These are phyloP conservation scores for Drosophila sechellia DNA, from an alignment of 1,140 invertebrate genomes.

Conservation along the genomic window DNA sequence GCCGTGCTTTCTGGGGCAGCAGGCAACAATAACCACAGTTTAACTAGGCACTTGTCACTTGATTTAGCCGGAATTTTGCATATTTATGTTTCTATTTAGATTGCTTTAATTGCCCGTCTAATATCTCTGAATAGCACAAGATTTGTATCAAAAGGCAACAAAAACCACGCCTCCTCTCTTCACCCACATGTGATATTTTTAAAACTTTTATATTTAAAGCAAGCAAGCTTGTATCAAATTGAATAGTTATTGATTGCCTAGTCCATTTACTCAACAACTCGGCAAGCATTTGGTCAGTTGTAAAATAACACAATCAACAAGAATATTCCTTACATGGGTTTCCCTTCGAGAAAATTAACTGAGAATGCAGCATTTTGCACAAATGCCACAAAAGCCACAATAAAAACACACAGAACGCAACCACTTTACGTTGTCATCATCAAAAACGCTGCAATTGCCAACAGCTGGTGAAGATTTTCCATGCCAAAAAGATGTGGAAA, in stretches of 20 bases:
- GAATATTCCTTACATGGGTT: conserved; percentile 67
- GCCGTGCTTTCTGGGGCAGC: conserved; percentile 10
- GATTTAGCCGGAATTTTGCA: neutral
- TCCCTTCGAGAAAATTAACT: conserved; percentile 73
- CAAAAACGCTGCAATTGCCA: conserved; percentile 56
- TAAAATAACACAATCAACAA: conserved; percentile 33
- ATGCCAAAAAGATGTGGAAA: conserved; percentile 5
- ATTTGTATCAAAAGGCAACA: neutral
- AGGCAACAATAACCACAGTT: conserved; percentile 8
- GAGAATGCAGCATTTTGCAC: conserved; percentile 40
- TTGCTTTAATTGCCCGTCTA: no score
- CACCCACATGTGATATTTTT: no score
- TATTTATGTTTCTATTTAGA: neutral
- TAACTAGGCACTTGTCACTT: conserved; percentile 7
- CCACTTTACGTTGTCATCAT: conserved; percentile 54
- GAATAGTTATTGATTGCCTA: neutral
- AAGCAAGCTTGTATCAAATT: neutral
- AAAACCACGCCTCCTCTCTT: neutral
- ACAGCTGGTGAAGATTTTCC: conserved; percentile 42
- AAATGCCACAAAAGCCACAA: conserved; percentile 40
- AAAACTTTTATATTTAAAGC: no score
- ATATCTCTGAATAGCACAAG: neutral
- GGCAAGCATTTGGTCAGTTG: conserved; percentile 1
- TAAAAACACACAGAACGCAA: conserved; percentile 33
- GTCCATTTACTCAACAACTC: neutral